Percentiles rank a stretch among this genome's conserved stretches.
Evolutionary conservation across 2,113 vertebrate species (phyloP).

Genomic region (Cyrtonyx montezumae): DNA sequence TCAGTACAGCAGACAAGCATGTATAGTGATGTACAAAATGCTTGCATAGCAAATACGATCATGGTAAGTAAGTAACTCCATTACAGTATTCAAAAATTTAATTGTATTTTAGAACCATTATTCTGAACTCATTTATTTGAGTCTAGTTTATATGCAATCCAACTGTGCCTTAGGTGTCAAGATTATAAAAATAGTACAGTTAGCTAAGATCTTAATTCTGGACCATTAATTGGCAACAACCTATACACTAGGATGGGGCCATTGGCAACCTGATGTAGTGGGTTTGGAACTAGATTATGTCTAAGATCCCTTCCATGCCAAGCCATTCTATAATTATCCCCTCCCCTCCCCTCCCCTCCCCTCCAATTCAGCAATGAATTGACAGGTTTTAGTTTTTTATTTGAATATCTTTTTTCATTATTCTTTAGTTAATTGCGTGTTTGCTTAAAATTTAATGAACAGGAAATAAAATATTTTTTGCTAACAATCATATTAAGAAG

Average conservation of each 20-base stretch:
- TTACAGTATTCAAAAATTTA: not conserved
- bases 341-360: too few species aligned
- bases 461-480: not conserved
- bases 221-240: not conserved
- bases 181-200: not conserved
- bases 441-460: not conserved
- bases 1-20: not conserved
- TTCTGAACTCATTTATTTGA: not conserved
- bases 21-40: not conserved
- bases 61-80: not conserved
- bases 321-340: too few species aligned
- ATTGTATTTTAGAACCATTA: not conserved
- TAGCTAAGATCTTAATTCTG: not conserved
- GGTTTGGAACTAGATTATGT: not conserved
- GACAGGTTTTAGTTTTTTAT: not conserved
- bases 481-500: not conserved
- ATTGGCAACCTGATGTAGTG: not conserved
- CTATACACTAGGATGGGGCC: not conserved
- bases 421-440: not conserved
- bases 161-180: not conserved
- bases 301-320: not conserved
- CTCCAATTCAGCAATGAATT: not conserved
- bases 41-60: not conserved
- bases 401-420: constrained; percentile 6
- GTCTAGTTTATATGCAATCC: not conserved